These are phyloP conservation scores for Noctua comes DNA, from an alignment of 2,888 invertebrate genomes.

Conservation along the genomic window DNA sequence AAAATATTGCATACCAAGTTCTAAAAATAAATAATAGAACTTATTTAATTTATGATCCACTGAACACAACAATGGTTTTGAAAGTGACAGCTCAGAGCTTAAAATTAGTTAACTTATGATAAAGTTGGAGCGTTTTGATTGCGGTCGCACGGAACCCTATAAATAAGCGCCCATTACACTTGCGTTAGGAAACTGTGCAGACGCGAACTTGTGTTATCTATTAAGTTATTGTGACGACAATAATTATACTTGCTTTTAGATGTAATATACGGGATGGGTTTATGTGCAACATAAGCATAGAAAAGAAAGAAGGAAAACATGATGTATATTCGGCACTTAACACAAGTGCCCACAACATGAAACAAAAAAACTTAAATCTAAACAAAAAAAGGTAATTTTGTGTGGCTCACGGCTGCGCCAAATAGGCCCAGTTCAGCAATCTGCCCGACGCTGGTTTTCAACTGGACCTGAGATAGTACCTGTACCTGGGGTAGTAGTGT, in stretches of 20 bases:
- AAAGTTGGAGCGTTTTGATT: conserved; percentile 26
- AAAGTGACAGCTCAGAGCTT: conserved; percentile 3
- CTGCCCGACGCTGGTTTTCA: no score
- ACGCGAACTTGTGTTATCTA: conserved; percentile 73
- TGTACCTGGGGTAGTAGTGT: no score
- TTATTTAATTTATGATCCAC: background rate
- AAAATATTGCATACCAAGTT: background rate
- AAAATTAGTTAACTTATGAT: conserved; percentile 23
- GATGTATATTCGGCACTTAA: no score
- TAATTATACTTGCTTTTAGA: conserved; percentile 64
- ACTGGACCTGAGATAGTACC: no score
- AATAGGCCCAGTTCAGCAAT: no score
- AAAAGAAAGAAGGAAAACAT: no score
- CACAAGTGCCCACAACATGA: no score
- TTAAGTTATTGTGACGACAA: conserved; percentile 74
- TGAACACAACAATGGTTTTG: conserved; percentile 12
- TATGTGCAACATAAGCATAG: conserved; percentile 1
- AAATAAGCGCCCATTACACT: conserved; percentile 49
- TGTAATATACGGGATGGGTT: conserved; percentile 30
- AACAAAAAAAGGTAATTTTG: no score
- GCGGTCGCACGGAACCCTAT: conserved; percentile 41
- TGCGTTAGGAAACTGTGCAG: conserved; percentile 66
- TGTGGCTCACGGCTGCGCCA: no score
- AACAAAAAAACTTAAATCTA: no score
- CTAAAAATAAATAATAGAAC: background rate